Conservation (phyloP, 2,113 vertebrate species). For the Bujurquina vittata region DNA sequence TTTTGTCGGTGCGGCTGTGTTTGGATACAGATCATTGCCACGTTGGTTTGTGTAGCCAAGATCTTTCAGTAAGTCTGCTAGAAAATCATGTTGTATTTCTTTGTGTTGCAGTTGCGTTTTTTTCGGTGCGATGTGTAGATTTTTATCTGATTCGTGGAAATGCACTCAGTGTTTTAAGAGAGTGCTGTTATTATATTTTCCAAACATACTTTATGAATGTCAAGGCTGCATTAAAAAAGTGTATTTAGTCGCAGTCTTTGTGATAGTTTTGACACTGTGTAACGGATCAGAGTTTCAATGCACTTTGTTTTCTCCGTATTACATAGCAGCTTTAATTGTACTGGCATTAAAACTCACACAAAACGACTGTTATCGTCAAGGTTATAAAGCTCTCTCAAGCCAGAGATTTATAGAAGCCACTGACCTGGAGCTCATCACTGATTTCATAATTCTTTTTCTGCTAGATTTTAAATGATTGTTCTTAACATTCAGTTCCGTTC, state of each 20-base stretch:
- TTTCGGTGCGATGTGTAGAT: background rate
- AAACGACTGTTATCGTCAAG: background rate
- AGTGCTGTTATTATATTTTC: background rate
- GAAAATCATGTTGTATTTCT: background rate
- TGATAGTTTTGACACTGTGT: too few species aligned
- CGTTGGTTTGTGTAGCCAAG: background rate
- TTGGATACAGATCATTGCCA: background rate
- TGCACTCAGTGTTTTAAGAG: background rate
- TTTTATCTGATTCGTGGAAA: background rate
- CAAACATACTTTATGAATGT: background rate
- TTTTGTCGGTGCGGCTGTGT: constrained; percentile 20
- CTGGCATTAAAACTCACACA: background rate
- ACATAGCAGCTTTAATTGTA: background rate
- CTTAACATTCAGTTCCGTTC: background rate
- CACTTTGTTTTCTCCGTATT: background rate
- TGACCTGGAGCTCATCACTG: background rate
- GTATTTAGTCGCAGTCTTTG: too few species aligned
- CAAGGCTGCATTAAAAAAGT: background rate
- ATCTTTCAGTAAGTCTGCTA: background rate
- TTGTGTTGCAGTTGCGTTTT: background rate
- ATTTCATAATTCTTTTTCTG: background rate
- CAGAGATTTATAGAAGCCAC: background rate
- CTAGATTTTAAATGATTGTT: background rate
- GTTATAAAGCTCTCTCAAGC: background rate
- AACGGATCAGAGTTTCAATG: too few species aligned